A percentile compares a stretch with the other conserved stretches of the same genome.
These are phyloP conservation scores for Pteria penguin DNA, from an alignment of 2,888 invertebrate genomes.

Conservation along the genomic window DNA sequence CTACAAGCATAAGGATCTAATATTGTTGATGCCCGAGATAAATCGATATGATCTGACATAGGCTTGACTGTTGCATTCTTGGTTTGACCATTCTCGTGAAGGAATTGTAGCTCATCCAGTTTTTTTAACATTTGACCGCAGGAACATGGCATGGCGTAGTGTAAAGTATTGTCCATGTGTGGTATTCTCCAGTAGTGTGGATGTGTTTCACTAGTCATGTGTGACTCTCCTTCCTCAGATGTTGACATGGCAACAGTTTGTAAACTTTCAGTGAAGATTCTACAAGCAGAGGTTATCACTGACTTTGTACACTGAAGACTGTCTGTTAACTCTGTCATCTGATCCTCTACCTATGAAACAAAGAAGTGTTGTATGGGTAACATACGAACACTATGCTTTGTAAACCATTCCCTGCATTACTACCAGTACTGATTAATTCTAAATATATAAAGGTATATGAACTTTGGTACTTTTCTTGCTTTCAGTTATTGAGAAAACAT, in stretches of 20 bases:
- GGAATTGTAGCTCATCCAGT: not conserved
- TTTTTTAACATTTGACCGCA: slow-evolving; percentile 23
- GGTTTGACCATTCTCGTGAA: not conserved
- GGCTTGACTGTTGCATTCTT: not conserved
- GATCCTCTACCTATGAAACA: slow-evolving; percentile 46
- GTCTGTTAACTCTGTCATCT: slow-evolving; percentile 34
- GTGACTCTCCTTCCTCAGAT: slow-evolving; percentile 16
- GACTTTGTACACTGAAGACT: slow-evolving; percentile 47
- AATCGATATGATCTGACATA: not conserved
- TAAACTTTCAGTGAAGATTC: slow-evolving; percentile 49
- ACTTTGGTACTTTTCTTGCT: too few relatives aligned
- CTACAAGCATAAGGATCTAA: slow-evolving; percentile 53
- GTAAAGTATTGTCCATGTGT: slow-evolving; percentile 8
- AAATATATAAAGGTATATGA: too few relatives aligned
- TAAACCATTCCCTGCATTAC: too few relatives aligned
- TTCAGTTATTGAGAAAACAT: too few relatives aligned
- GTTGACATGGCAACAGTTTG: slow-evolving; percentile 30
- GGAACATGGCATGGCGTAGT: slow-evolving; percentile 22
- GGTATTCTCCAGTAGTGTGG: slow-evolving; percentile 46
- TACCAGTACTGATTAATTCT: too few relatives aligned
- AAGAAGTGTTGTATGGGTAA: too few relatives aligned
- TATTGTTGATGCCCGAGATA: not conserved
- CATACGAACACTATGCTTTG: too few relatives aligned
- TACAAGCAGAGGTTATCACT: slow-evolving; percentile 40
- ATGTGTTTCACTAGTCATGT: slow-evolving; percentile 28